Conservation (phyloP, 2,113 vertebrate species). For the Vidua chalybeata region DNA sequence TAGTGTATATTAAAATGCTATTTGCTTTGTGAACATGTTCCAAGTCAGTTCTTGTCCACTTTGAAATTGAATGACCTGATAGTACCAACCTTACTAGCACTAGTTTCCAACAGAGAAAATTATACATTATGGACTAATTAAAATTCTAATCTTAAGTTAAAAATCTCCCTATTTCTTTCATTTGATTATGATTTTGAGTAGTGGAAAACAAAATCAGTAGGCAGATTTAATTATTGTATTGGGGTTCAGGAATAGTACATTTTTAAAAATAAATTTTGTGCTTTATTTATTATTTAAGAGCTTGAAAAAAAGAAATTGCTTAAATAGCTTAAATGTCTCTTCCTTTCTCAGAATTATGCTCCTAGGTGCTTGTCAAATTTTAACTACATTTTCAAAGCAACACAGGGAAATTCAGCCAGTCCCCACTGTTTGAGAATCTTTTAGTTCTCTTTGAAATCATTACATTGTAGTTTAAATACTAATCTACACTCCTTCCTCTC, state of each 20-base stretch:
- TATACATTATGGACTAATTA: background rate
- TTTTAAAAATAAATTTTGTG: background rate
- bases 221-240: background rate
- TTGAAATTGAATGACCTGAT: background rate
- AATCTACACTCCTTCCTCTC: background rate
- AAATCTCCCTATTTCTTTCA: background rate
- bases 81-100: background rate
- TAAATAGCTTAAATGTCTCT: background rate
- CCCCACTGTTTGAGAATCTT: background rate
- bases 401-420: fast-evolving
- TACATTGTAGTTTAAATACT: background rate
- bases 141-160: background rate
- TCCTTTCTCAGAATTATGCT: background rate
- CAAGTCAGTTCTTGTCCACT: background rate
- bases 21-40: background rate
- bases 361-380: background rate
- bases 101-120: background rate
- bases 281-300: background rate
- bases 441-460: background rate
- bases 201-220: background rate
- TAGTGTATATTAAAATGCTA: background rate
- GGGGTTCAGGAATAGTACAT: background rate
- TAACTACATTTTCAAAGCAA: background rate
- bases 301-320: background rate
- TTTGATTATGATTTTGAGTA: background rate